Conservation (phyloP, 2,888 invertebrate genomes). For the Creontiades dilutus region DNA sequence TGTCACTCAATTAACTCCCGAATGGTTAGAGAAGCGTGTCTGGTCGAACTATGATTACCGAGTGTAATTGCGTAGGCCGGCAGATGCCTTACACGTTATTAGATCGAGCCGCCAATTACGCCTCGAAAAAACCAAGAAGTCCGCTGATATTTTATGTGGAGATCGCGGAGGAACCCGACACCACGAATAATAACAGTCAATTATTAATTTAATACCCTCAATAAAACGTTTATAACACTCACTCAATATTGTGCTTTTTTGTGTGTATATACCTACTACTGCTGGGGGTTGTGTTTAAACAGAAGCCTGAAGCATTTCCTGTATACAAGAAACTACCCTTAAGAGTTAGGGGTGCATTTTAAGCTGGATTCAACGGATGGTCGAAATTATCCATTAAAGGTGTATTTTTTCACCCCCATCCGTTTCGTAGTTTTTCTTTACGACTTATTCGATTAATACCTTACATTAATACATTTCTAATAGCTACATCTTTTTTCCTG, state of each 20-base stretch:
- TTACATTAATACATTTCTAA: too few species aligned
- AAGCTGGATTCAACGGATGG: neutral
- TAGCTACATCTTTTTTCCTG: too few species aligned
- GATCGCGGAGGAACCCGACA: neutral
- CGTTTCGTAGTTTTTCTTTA: neutral
- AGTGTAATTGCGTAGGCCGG: neutral
- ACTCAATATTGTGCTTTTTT: neutral
- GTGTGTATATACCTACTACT: neutral
- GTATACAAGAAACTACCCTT: neutral
- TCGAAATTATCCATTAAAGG: neutral
- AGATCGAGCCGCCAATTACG: neutral
- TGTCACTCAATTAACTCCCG: constrained; percentile 13
- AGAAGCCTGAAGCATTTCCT: constrained; percentile 13
- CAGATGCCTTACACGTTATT: constrained; percentile 39
- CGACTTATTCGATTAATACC: neutral
- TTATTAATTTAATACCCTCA: neutral
- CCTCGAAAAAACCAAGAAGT: neutral
- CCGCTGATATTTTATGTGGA: neutral
- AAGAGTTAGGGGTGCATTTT: neutral
- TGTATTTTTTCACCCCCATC: neutral
- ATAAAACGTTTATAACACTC: neutral
- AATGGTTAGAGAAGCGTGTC: constrained; percentile 7
- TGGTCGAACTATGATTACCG: neutral
- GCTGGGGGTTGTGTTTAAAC: neutral
- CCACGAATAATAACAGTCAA: neutral